Conservation (phyloP, 35 echinoderm and acorn worm genomes). For the Strongylocentrotus purpuratus region DNA sequence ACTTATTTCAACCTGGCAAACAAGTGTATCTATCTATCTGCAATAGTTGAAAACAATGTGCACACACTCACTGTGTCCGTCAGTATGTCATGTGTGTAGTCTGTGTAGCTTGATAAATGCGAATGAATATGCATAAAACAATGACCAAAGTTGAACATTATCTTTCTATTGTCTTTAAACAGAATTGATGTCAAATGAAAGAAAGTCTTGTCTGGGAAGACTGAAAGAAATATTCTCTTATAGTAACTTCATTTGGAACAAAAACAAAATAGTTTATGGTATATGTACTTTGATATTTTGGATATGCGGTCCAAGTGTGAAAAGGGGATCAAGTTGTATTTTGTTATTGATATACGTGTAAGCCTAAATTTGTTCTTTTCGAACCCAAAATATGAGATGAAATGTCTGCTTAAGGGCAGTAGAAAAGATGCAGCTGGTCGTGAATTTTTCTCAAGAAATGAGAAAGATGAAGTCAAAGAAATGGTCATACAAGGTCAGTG, state of each 20-base stretch:
- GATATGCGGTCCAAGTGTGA: neutral
- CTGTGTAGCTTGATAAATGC: neutral
- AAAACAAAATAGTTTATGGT: neutral
- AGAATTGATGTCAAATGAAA: neutral
- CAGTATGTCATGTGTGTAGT: neutral
- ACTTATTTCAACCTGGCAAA: neutral
- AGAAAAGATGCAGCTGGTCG: slow-evolving; percentile 41
- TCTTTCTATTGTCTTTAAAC: slow-evolving; percentile 58
- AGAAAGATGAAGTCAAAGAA: slow-evolving; percentile 18
- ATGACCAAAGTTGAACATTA: slow-evolving; percentile 29
- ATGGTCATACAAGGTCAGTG: slow-evolving; percentile 41
- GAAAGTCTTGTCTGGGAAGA: neutral
- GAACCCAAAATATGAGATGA: neutral
- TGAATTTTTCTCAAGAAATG: neutral
- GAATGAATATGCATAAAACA: neutral
- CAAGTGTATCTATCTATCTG: neutral
- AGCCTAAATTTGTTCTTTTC: neutral
- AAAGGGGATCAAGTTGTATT: neutral
- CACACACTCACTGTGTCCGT: slow-evolving; percentile 13
- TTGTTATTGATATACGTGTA: neutral
- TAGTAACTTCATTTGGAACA: neutral
- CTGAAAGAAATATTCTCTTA: no score
- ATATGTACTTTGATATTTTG: neutral
- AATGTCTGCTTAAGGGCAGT: slow-evolving; percentile 51
- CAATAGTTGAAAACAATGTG: slow-evolving; percentile 5